Conservation (phyloP, 2,113 vertebrate genomes). For the Aplodontia rufa region DNA sequence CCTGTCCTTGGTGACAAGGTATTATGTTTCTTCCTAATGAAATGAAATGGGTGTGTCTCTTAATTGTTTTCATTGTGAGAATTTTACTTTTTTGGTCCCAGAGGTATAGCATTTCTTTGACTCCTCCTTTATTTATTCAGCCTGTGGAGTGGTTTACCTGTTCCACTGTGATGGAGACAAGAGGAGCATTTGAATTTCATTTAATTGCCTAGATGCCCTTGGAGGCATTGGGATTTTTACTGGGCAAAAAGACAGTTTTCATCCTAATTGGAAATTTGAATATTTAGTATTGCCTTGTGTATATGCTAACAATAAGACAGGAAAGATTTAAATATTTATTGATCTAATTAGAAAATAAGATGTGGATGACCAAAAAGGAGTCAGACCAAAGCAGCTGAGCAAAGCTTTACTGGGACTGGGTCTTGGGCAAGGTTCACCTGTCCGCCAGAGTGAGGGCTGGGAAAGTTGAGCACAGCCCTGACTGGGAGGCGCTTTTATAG, state of each 20-base stretch:
- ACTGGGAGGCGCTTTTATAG: too few relatives aligned
- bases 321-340: conserved; percentile 12
- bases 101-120: conserved; percentile 14
- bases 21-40: conserved; percentile 47
- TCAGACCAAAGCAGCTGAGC: too few relatives aligned
- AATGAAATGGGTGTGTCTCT: not conserved
- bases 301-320: not conserved
- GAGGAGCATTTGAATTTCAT: conserved; percentile 49
- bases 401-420: too few relatives aligned
- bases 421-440: too few relatives aligned
- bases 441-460: too few relatives aligned
- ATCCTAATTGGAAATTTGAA: conserved; percentile 12
- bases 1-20: not conserved
- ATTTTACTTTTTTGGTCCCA: not conserved
- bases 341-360: conserved; percentile 55
- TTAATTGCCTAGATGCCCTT: conserved; percentile 49
- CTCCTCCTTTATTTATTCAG: conserved; percentile 16
- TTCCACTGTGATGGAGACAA: not conserved
- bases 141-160: not conserved
- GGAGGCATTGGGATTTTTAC: conserved; percentile 47
- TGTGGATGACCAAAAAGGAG: too few relatives aligned
- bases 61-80: not conserved
- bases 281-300: conserved; percentile 37
- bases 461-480: too few relatives aligned
- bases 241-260: conserved; percentile 15